Evolutionary conservation across 1,140 invertebrate species (phyloP).

Genomic region (Apis laboriosa): DNA sequence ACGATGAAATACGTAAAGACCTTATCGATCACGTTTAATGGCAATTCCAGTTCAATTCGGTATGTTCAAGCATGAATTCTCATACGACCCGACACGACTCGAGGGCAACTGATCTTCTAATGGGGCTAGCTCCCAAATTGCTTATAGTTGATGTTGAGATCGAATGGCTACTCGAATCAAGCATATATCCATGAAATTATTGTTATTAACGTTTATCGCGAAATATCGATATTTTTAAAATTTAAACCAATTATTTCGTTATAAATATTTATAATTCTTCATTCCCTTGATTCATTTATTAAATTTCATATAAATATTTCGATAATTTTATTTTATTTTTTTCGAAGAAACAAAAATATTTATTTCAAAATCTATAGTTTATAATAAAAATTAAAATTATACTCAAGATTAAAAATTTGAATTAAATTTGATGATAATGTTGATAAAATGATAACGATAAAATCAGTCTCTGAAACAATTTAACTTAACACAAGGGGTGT

Average conservation of each 20-base stretch:
- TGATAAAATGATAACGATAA: not conserved
- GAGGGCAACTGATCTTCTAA: slow-evolving; percentile 6
- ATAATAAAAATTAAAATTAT: too few species aligned
- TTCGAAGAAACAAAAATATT: too few species aligned
- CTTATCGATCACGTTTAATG: slow-evolving; percentile 38
- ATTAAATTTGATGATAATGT: not conserved
- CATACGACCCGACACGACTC: slow-evolving; percentile 1
- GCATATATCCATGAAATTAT: not conserved
- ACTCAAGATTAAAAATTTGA: too few species aligned
- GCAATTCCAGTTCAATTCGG: slow-evolving; percentile 37
- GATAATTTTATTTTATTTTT: too few species aligned
- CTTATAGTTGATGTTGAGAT: not conserved
- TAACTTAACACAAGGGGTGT: not conserved
- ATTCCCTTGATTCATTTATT: too few species aligned
- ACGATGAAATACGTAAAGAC: not conserved
- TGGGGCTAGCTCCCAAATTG: not conserved
- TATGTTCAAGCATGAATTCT: slow-evolving; percentile 16
- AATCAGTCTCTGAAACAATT: not conserved
- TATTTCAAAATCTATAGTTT: too few species aligned
- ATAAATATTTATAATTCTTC: too few species aligned
- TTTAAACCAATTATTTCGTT: too few species aligned
- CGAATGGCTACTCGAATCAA: not conserved
- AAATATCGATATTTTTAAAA: not conserved
- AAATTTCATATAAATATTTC: too few species aligned
- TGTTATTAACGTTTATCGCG: not conserved